These are phyloP conservation scores for Gallinago paraguaiae DNA, from an alignment of 2,113 vertebrate genomes.

Conservation along the genomic window DNA sequence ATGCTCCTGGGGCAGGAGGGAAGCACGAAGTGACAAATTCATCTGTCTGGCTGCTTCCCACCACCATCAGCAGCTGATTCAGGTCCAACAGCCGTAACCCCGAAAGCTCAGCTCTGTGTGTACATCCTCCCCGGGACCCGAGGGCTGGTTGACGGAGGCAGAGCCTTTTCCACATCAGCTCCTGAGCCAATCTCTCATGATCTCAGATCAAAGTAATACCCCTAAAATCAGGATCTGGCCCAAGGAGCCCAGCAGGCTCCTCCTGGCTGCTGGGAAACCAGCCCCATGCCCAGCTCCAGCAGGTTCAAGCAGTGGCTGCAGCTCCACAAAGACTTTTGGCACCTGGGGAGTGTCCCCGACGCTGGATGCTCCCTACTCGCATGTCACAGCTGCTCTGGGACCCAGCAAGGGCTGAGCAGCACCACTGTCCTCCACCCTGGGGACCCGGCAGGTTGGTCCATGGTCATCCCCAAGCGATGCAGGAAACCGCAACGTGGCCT, in stretches of 20 bases:
- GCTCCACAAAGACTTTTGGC: fast-evolving
- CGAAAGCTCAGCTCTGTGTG: fast-evolving
- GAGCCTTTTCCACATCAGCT: not conserved
- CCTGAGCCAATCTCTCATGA: not conserved
- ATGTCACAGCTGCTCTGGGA: not conserved
- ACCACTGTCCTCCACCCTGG: not conserved
- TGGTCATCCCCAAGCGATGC: not conserved
- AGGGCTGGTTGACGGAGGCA: not conserved
- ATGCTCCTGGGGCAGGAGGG: not conserved
- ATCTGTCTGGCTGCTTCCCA: not conserved
- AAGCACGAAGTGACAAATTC: not conserved
- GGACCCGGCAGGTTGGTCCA: fast-evolving
- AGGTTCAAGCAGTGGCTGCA: not conserved
- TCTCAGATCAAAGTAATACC: not conserved
- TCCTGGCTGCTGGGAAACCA: not conserved
- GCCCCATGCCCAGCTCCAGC: not conserved
- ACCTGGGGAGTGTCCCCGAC: fast-evolving
- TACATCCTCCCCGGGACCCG: not conserved
- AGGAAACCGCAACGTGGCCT: not conserved
- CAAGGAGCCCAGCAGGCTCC: not conserved
- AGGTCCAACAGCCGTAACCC: not conserved
- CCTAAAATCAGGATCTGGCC: not conserved
- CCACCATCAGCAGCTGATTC: not conserved
- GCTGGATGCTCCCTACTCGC: not conserved
- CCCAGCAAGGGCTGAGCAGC: not conserved